Evolutionary conservation across 2,113 vertebrate genomes (phyloP), one percentile per base, ranked within the genome.

Genomic region (Semicossyphus pulcher): DNA sequence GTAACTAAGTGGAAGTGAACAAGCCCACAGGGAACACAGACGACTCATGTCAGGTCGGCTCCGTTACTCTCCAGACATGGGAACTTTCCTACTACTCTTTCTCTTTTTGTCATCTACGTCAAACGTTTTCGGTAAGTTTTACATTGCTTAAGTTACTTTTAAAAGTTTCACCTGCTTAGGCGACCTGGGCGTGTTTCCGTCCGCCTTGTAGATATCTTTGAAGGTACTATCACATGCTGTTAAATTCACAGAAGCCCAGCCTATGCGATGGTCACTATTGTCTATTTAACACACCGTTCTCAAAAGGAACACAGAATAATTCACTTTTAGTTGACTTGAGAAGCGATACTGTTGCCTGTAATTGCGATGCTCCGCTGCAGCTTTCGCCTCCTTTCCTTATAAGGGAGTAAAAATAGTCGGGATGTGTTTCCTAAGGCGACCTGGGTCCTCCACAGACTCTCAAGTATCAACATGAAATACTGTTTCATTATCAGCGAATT

Each of bases 401-500:
- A 90, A 86, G 90, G 90, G 69, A 87, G 81, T 68, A 36, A 85
- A 84, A 80, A 48, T 5, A 72, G 58, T 10, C 41, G 18, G 12
- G 73, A 76, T 62, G 42, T 6, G 39, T 61, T 31, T 64, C 57
- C 21, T n/a, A 25, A 18, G n/a, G 52, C 20, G 51, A 45, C 4
- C 8, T 25, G 47, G 49, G 25, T 28, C 25, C 31, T 63, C 7
- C n/a, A n/a, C n/a, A n/a, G n/a, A n/a, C n/a, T n/a, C n/a, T n/a
- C n/a, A n/a, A n/a, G n/a, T n/a, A n/a, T n/a, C n/a, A n/a, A n/a
- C n/a, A n/a, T n/a, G n/a, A n/a, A n/a, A n/a, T n/a, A n/a, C n/a
- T n/a, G n/a, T n/a, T n/a, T n/a, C n/a, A n/a, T n/a, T n/a, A n/a
- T n/a, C n/a, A n/a, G n/a, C n/a, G n/a, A n/a, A n/a, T n/a, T n/a